Base-by-base conservation (phyloP, 2,888 invertebrate species). In the Scaptomyza flava region DNA sequence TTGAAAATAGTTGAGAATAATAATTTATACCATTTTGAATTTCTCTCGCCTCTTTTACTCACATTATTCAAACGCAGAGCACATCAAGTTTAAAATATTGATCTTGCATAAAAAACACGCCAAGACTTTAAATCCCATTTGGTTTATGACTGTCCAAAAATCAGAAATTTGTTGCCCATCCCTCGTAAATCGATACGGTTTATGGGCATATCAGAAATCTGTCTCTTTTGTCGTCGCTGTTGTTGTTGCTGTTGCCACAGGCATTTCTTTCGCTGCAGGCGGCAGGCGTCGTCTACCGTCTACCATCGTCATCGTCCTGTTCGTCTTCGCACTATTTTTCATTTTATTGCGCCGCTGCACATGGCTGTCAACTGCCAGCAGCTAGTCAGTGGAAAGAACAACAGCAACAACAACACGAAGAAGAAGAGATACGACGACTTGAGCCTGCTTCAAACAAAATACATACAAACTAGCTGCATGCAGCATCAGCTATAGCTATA, bases 301-400 rank as follows among this genome's bases (percentile, higher is more conserved):
- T 17, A 17, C 17, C 17, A 17, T 17, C 17, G 17, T 17, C 52
- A 45, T 48, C 31, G 68, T 67, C 48, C 52, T 58, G 58, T 45
- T 48, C 68, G 68, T 69, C 86, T 71, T 81, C 73, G 73, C 86
- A 87, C 81, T 80, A 82, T 86, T 88, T 82, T 88, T 82, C 82
- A 82, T 82, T 86, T 86, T 69, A 83, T 68, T 88, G 83, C 87
- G 89, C 84, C 81, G 87, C 63, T 86, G 88, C 88, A 82, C 87
- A 83, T 77, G 83, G 74, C 89, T 88, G 82, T 82, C 89, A 82
- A 83, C 86, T 76, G 88, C 65, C 83, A 23, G 23, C 23, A 23
- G 23, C 23, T 4, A 23, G 23, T 23, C 23, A 23, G 23, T 23
- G 23, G 23, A 23, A 23, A 23, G 2, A 23, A 23, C 23, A 23